Evolutionary conservation across 2,888 invertebrate species (phyloP), one percentile per base, ranked within the genome.

Genomic region (Acronicta leporina): DNA sequence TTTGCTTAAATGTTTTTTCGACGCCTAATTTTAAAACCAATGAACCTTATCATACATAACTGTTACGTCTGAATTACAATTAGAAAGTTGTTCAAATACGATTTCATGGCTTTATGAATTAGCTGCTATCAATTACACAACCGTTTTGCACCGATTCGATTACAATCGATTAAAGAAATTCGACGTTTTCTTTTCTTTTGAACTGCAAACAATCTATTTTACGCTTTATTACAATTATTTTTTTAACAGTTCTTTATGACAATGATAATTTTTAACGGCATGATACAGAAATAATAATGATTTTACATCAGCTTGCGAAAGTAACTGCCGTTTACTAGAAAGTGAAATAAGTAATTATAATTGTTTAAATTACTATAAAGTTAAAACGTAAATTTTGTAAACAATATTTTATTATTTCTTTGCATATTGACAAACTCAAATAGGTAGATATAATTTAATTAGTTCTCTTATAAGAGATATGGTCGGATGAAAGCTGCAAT

Each of bases 1-100:
- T 33, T 11, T 11, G 4, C 33, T 1, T 33, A 33, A 33, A 33
- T 33, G 11, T 11, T 33, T 33, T 33, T 33, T 33, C 3, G 33
- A 11, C 10, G 11, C 11, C 11, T 33, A 11, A 11, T 6, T n/a
- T 38, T n/a, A 7, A 38, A 38, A 38, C 38, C n/a, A 61, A 66
- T 77, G 57, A 63, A 57, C 54, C 46, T 35, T 70, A 64, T 68
- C 60, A 58, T 47, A 56, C 60, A 58, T 47, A 56, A 49, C 59
- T 62, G 75, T 76, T 72, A 75, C 75, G 65, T 75, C 48, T 53
- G 57, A 66, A 71, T 77, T 77, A 75, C 67, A 57, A 83, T 86
- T 87, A 87, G 90, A 89, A 90, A 90, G 90, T 87, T 78, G 82
- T 84, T 78, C 82, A 80, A 84, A 83, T 80, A 77, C 73, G 59